Percentiles rank a stretch among this genome's conserved stretches.
Evolutionary conservation across 2,113 vertebrate species (phyloP).

Genomic region (Tyto alba): DNA sequence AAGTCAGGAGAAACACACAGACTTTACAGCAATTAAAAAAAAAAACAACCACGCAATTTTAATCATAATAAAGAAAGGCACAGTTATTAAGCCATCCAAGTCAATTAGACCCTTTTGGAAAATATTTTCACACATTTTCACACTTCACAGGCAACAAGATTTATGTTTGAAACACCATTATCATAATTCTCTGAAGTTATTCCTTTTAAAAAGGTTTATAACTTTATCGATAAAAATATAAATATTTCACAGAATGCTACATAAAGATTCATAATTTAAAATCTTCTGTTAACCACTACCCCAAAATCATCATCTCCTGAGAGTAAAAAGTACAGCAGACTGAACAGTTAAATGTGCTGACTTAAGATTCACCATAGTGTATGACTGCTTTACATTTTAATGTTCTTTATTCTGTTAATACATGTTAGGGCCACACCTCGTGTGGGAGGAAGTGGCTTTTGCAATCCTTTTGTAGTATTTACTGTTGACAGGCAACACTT

Average conservation of each 20-base stretch:
- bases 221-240: not conserved
- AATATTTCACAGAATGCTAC: not conserved
- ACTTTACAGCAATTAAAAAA: not conserved
- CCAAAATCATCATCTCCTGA: not conserved
- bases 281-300: not conserved
- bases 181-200: not conserved
- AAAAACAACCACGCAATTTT: not conserved
- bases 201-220: not conserved
- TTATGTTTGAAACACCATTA: not conserved
- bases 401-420: conserved; percentile 35
- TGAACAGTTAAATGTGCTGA: not conserved
- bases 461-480: conserved; percentile 32
- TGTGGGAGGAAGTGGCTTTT: conserved; percentile 52
- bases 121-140: not conserved
- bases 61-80: not conserved
- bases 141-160: not conserved
- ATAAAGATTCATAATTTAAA: not conserved
- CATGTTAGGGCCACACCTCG: conserved; percentile 46
- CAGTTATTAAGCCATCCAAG: not conserved
- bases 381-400: not conserved
- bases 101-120: not conserved
- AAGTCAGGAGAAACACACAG: not conserved
- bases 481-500: conserved; percentile 33
- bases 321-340: not conserved
- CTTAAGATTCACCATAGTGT: not conserved